A percentile compares a stretch with the other conserved stretches of the same genome.
Evolutionary conservation across 2,888 invertebrate species (phyloP).

Genomic region (Trachelus iudaicus): DNA sequence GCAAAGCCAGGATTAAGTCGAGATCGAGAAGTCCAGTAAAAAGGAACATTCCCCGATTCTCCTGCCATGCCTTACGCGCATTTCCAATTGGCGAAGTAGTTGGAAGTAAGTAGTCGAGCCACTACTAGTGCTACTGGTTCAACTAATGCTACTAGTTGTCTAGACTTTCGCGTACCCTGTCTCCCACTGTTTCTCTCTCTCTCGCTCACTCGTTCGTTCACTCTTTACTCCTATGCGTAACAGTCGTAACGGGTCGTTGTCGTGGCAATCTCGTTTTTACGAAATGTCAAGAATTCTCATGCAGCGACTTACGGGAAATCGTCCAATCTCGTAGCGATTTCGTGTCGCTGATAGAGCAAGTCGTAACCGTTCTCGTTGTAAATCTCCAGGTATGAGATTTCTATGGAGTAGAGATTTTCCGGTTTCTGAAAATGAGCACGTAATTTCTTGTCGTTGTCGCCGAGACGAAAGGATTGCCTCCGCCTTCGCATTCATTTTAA

Average conservation of each 20-base stretch:
- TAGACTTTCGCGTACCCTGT: background rate
- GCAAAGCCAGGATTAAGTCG: background rate
- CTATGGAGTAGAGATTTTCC: conserved; percentile 58
- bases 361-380: conserved; percentile 71
- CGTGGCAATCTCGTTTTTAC: background rate
- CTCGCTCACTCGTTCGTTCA: background rate
- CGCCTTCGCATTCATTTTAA: background rate
- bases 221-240: background rate
- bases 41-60: background rate
- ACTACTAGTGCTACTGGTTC: background rate
- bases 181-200: background rate
- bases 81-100: background rate
- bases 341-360: conserved; percentile 63
- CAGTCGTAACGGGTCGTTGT: background rate
- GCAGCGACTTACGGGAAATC: conserved; percentile 66
- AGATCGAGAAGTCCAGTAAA: background rate
- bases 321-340: conserved; percentile 56
- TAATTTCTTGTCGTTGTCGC: background rate
- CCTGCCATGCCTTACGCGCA: background rate
- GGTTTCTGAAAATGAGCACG: conserved; percentile 44
- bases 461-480: background rate
- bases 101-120: background rate
- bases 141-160: background rate
- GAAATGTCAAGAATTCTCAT: background rate
- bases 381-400: conserved; percentile 70